Evolutionary conservation across 2,888 invertebrate species (phyloP).

Genomic region (Harmothoe impar): DNA sequence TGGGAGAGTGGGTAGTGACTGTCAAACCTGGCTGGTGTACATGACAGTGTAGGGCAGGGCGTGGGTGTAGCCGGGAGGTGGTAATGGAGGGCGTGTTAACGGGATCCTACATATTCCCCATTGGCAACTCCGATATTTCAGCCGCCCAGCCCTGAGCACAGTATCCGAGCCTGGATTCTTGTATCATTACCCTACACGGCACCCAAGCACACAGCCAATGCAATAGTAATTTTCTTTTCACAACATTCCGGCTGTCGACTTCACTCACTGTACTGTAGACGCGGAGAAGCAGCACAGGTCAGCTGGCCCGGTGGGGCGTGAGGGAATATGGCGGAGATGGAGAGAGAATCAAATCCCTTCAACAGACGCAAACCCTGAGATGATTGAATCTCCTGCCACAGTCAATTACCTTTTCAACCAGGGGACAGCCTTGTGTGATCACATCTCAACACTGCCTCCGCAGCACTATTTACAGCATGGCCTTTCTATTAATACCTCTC

Average conservation of each 20-base stretch:
- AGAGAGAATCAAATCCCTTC: not conserved
- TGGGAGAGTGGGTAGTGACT: not conserved
- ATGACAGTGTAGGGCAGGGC: not conserved
- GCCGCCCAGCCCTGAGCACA: not conserved
- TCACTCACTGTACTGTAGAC: not conserved
- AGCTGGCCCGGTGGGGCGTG: not conserved
- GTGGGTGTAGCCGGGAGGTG: no score
- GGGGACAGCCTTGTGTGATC: not conserved
- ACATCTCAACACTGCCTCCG: not conserved
- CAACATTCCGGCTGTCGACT: not conserved
- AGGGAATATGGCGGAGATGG: not conserved
- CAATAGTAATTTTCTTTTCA: slow-evolving; percentile 9
- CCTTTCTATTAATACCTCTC: not conserved
- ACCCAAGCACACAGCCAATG: not conserved
- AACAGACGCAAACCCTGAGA: not conserved
- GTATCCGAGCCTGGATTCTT: not conserved
- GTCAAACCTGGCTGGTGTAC: not conserved
- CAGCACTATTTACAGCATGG: not conserved
- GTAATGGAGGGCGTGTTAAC: not conserved
- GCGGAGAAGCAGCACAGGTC: no score
- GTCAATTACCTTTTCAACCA: not conserved
- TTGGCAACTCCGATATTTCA: not conserved
- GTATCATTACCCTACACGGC: not conserved
- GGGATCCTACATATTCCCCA: not conserved
- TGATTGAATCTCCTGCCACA: slow-evolving; percentile 1